phyloP scores from a whole-genome alignment of 1,140 invertebrate species.

The Nixonia krombeini region DNA sequence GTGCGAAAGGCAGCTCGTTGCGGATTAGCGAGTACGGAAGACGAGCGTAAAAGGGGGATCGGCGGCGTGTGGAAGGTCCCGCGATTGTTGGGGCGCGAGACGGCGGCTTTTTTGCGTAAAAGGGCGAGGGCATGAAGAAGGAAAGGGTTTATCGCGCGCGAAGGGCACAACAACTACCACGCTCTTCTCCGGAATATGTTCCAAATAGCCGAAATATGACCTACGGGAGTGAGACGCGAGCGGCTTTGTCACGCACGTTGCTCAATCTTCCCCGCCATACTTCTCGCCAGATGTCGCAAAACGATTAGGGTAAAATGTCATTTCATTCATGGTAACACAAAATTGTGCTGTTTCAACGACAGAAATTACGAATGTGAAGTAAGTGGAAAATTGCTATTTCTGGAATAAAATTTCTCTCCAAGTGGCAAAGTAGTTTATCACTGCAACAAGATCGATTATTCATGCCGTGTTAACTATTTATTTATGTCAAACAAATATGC shows the following conservation, averaged over 20 bases:
- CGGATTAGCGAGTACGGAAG: conserved; percentile 27
- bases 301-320: too few relatives aligned
- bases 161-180: conserved; percentile 18
- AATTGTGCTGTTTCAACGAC: too few relatives aligned
- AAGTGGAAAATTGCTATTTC: too few relatives aligned
- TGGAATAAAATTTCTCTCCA: too few relatives aligned
- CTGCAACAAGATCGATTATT: too few relatives aligned
- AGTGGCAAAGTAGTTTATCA: too few relatives aligned
- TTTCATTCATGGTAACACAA: too few relatives aligned
- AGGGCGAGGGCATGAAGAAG: conserved; percentile 22
- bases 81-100: conserved; percentile 10
- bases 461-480: too few relatives aligned
- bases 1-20: conserved; percentile 14
- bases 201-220: conserved; percentile 4
- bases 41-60: conserved; percentile 17
- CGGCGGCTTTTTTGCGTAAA: conserved; percentile 5
- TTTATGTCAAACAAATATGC: too few relatives aligned
- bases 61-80: conserved; percentile 1
- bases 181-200: conserved; percentile 18
- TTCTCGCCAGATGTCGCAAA: conserved; percentile 15
- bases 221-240: conserved; percentile 14
- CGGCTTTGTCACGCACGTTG: conserved; percentile 8
- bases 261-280: background rate
- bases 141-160: conserved; percentile 21
- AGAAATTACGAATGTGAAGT: too few relatives aligned